Evolutionary conservation across 2,888 invertebrate species (phyloP), one percentile per base, ranked within the genome.

Genomic region (Drosophila demipolita): DNA sequence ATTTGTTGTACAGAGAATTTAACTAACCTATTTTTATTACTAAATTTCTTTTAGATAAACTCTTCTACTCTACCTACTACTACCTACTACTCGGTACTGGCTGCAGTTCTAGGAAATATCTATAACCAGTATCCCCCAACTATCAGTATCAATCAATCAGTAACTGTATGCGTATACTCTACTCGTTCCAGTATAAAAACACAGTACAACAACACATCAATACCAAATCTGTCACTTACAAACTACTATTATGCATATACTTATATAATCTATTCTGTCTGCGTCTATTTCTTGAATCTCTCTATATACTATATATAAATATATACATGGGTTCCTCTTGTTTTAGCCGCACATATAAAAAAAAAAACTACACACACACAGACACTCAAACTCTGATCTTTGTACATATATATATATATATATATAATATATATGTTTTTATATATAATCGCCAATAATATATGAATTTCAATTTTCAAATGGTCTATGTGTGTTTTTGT

Each of bases 11-110:
- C 79, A 73, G 81, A 75, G 84, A 89, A 87, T 89, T 89, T 91
- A 76, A 92, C 91, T 91, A 91, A 91, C 92, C 91, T 90, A 92
- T 92, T 91, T 90, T 91, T 91, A 91, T 90, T 89, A 92, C 91
- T 90, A 91, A 92, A 91, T 91, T 91, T 92, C 91, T 91, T 91
- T 91, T 91, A 91, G 91, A 92, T 91, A 82, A 81, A 81, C 87
- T 86, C 82, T 73, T 83, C 85, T 85, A 78, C 87, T 79, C 80
- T 80, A 83, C 78, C 87, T 80, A 74, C 82, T 82, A 80, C 80
- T 78, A 84, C 76, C 78, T 78, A 81, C 85, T 75, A 87, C 89
- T 75, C 67, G 74, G 78, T 80, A 85, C 80, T 75, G 87, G 82
- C 87, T 79, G 81, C 82, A 76, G 79, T 75, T 72, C 78, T 81